phyloP scores from a whole-genome alignment of 2,113 vertebrate genomes.

The Chloroceryle aenea region DNA sequence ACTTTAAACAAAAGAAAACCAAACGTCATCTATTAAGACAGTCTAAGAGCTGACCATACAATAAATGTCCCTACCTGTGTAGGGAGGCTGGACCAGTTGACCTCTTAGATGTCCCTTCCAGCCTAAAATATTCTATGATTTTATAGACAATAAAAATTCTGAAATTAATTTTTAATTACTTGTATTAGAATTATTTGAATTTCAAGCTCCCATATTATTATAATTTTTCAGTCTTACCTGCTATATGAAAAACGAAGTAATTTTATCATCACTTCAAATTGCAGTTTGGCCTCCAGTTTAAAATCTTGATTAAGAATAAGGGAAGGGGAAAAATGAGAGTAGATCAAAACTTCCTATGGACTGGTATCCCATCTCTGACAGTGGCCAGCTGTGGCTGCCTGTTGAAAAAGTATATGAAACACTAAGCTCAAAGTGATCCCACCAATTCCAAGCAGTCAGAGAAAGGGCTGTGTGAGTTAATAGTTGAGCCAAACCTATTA shows the following conservation, averaged over 20 bases:
- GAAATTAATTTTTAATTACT: not conserved
- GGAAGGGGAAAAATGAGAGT: not conserved
- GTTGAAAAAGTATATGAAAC: not conserved
- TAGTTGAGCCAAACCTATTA: not conserved
- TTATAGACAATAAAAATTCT: not conserved
- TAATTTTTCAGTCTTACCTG: not conserved
- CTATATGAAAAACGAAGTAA: not conserved
- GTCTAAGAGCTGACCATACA: not conserved
- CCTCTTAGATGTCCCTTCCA: too few species aligned
- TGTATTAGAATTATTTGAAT: not conserved
- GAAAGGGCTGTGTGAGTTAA: not conserved
- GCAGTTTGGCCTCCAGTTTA: not conserved
- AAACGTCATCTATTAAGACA: constrained; percentile 15
- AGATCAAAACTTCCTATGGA: not conserved
- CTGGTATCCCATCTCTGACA: not conserved
- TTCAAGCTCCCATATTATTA: not conserved
- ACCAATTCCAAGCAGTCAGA: not conserved
- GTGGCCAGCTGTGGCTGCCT: not conserved
- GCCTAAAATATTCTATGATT: too few species aligned
- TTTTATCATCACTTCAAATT: not conserved
- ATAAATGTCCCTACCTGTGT: too few species aligned
- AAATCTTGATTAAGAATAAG: not conserved
- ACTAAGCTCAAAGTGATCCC: not conserved
- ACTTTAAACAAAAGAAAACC: constrained; percentile 30
- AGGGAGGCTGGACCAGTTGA: too few species aligned